These are phyloP conservation scores for Actinia equina DNA, from an alignment of 64 coral and sea anemone genomes.

Conservation along the genomic window DNA sequence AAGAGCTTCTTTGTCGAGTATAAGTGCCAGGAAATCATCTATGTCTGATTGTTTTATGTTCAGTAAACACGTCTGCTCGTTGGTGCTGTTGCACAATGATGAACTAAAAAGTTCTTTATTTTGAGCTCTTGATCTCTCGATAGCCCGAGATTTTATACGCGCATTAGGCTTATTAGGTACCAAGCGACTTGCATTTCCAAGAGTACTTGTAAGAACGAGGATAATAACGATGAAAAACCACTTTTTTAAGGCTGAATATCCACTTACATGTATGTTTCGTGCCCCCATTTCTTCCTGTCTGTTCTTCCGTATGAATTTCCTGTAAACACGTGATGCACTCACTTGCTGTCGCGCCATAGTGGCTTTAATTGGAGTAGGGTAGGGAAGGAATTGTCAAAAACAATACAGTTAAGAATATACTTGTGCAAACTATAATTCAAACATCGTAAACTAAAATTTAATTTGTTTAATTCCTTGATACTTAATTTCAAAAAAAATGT, in stretches of 20 bases:
- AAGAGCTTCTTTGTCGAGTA: constrained; percentile 45
- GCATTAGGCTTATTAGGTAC: background rate
- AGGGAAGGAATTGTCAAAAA: background rate
- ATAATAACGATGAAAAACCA: background rate
- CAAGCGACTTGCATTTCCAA: background rate
- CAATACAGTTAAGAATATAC: background rate
- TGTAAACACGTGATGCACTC: background rate
- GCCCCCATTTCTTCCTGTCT: background rate
- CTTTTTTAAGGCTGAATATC: background rate
- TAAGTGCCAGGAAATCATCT: background rate
- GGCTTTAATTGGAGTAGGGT: background rate
- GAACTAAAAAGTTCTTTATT: background rate
- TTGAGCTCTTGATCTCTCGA: background rate
- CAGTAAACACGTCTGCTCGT: constrained; percentile 28
- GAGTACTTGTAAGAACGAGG: background rate
- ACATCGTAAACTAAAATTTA: background rate
- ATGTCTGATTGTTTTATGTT: constrained; percentile 33
- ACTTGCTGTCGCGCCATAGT: background rate
- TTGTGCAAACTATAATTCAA: background rate
- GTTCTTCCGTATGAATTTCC: background rate
- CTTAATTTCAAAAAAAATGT: background rate
- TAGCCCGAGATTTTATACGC: background rate
- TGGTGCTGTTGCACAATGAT: background rate
- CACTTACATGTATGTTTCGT: background rate
- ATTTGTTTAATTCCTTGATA: background rate